These are phyloP conservation scores for Ascaphus truei DNA, from an alignment of 2,113 vertebrate species.

Conservation along the genomic window DNA sequence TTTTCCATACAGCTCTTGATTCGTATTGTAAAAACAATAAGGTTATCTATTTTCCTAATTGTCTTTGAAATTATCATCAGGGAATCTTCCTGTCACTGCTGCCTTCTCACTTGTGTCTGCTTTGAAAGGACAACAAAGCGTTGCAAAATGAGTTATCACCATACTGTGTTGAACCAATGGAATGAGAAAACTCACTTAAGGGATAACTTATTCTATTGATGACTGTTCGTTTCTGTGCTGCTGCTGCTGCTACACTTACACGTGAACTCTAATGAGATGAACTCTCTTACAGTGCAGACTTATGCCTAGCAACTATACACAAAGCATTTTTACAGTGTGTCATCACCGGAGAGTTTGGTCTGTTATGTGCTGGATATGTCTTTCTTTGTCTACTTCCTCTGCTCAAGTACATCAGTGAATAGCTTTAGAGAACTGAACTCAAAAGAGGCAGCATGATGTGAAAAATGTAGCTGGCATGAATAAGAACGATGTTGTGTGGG, in stretches of 20 bases:
- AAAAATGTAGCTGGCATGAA: neutral
- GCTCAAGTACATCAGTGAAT: slow-evolving; percentile 3
- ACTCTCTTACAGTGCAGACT: slow-evolving; percentile 15
- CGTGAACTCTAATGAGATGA: slow-evolving; percentile 21
- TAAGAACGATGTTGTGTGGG: too few species aligned
- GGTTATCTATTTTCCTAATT: slow-evolving; percentile 31
- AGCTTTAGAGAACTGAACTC: neutral
- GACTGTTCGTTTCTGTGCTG: neutral
- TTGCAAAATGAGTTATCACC: slow-evolving; percentile 26
- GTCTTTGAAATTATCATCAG: slow-evolving; percentile 23
- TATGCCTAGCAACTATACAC: slow-evolving; percentile 27
- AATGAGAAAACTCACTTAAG: neutral
- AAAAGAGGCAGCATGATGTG: neutral
- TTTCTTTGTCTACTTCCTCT: neutral
- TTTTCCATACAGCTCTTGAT: slow-evolving; percentile 1
- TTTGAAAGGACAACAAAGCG: slow-evolving; percentile 22
- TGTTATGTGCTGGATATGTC: neutral
- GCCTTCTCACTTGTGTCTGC: neutral
- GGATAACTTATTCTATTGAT: slow-evolving; percentile 19
- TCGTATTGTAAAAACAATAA: slow-evolving; percentile 5
- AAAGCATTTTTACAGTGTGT: neutral
- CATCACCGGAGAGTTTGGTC: neutral
- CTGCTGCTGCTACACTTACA: neutral
- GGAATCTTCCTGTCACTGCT: slow-evolving; percentile 7
- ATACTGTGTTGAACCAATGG: slow-evolving; percentile 7